A percentile compares a stretch with the other conserved stretches of the same genome.
phyloP scores from a whole-genome alignment of 2,797 vertebrate species.

The Macrochelys suwanniensis region DNA sequence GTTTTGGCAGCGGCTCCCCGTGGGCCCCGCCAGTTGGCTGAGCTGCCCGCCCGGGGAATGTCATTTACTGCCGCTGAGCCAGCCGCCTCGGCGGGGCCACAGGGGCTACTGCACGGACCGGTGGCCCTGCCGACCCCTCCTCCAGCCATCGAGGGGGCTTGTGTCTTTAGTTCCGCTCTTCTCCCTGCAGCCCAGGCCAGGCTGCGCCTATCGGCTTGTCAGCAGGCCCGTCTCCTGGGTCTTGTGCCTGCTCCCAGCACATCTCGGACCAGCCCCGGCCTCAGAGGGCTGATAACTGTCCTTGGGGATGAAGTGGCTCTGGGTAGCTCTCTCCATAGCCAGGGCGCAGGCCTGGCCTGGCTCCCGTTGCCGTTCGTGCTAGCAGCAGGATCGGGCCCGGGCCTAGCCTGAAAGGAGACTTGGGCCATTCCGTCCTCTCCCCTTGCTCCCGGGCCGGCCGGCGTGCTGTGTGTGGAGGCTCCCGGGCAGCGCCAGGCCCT shows the following conservation, averaged over 20 bases:
- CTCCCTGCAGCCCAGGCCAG: fast-evolving
- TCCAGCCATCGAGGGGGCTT: fast-evolving
- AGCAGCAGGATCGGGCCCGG: neutral
- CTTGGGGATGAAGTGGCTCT: neutral
- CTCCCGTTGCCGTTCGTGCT: fast-evolving
- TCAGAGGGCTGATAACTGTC: neutral
- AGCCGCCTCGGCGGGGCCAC: neutral
- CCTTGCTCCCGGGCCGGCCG: too few species aligned
- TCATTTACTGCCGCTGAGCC: neutral
- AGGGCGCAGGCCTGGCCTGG: neutral
- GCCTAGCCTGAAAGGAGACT: neutral
- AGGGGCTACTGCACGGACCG: neutral
- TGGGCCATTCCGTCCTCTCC: neutral
- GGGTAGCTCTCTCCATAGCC: neutral
- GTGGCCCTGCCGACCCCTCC: neutral
- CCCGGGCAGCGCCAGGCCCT: neutral
- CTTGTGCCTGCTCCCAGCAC: neutral
- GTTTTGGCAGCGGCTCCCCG: neutral
- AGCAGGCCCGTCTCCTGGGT: neutral
- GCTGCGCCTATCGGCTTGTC: neutral
- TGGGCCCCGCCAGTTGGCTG: too few species aligned
- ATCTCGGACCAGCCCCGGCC: neutral
- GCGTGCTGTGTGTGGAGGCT: neutral
- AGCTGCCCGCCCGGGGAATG: neutral
- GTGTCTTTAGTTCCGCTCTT: fast-evolving